These are phyloP conservation scores for Cephus pulcher DNA, from an alignment of 2,888 invertebrate species.

Conservation along the genomic window DNA sequence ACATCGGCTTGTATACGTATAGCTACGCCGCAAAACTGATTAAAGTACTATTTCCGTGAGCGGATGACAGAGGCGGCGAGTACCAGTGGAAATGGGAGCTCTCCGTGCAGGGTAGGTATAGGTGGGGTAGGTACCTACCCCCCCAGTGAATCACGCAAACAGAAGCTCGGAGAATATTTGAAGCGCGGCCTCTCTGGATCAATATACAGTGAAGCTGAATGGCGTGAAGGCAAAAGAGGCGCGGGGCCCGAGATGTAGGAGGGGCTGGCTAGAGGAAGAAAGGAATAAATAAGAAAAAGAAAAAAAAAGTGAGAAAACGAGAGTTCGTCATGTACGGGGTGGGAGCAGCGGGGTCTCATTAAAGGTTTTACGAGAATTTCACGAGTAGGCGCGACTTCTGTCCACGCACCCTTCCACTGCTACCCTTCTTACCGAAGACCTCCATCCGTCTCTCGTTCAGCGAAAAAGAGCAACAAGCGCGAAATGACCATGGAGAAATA, in stretches of 20 bases:
- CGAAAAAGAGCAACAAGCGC: not conserved
- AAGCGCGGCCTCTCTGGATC: slow-evolving; percentile 21
- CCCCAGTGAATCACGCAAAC: slow-evolving; percentile 41
- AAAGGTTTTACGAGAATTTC: not conserved
- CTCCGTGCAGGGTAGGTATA: not conserved
- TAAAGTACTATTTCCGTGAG: slow-evolving; percentile 40
- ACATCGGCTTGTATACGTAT: not conserved
- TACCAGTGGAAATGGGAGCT: slow-evolving; percentile 30
- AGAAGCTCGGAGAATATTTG: slow-evolving; percentile 18
- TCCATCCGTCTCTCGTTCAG: not conserved
- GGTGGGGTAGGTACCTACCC: slow-evolving; percentile 7
- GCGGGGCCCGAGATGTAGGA: slow-evolving; percentile 1
- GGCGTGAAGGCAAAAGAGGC: slow-evolving; percentile 3
- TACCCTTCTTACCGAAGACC: not conserved
- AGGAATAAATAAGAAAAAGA: slow-evolving; percentile 16
- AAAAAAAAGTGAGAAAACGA: slow-evolving; percentile 19
- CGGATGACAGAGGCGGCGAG: slow-evolving; percentile 28
- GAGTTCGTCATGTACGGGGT: slow-evolving; percentile 18
- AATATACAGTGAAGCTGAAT: not conserved
- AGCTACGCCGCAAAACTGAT: slow-evolving; percentile 26
- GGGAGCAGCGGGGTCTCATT: slow-evolving; percentile 7
- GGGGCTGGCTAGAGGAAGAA: slow-evolving; percentile 10
- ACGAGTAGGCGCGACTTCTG: not conserved
- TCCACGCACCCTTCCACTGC: not conserved
- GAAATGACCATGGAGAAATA: not conserved